Base-by-base conservation (phyloP, 2,797 vertebrate genomes). In the Astyanax mexicanus region DNA sequence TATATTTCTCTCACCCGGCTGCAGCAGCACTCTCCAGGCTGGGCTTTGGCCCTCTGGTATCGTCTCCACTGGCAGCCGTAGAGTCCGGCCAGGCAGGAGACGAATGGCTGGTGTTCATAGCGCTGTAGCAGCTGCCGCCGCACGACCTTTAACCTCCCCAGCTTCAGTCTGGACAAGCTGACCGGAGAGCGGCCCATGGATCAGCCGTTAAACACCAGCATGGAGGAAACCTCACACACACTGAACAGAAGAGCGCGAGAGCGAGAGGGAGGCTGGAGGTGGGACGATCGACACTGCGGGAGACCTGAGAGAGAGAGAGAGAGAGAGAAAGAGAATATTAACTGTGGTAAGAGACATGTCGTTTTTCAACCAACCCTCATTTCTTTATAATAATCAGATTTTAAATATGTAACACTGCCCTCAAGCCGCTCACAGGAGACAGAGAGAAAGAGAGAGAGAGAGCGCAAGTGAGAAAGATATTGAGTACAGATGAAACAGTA, bases 1-100 rank as follows among this genome's bases (percentile, higher is more conserved):
- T n/a, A n/a, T n/a, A n/a, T 17, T 68, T 7, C 42, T 23, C 54
- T 57, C 21, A 92, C 91, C 88, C 89, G 87, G 88, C 85, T 94
- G 93, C 95, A 97, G 94, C 96, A 97, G 88, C 95, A 96, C 54
- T 93, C 91, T 51, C 94, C 95, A 0, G 92, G 92, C 87, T 95
- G 92, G 0, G 89, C 89, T 54, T 82, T 92, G 4, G 93, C 86
- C 72, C 94, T 91, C 80, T 94, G 92, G 88, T 94, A 94, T 27
- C 92, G 86, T 76, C 92, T 93, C 96, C 96, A 97, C 15, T 94
- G 93, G 89, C 96, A 96, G 83, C 95, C 95, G 55, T 97, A 97
- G 75, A 95, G 91, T 2, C 96, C 95, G 0, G 93, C 95, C 89
- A 98, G 89, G 64, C 94, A 95, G 76, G 95, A 95, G 88, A 97